phyloP scores from a whole-genome alignment of 2,113 vertebrate species.

The Nematolebias whitei region DNA sequence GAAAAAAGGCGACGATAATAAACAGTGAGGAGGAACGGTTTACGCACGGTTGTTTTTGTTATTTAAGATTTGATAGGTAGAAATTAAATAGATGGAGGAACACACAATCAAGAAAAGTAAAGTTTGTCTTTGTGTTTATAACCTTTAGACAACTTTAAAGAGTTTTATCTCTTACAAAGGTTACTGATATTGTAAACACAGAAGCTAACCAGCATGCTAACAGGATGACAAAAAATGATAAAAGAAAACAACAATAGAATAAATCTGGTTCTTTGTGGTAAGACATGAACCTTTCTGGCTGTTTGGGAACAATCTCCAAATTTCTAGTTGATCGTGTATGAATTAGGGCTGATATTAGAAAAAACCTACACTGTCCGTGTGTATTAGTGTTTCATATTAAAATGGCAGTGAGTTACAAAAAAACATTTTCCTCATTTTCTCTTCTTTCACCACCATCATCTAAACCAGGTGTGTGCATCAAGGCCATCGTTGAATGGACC shows the following conservation, averaged over 20 bases:
- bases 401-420: too few relatives aligned
- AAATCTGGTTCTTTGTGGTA: not conserved
- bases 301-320: too few relatives aligned
- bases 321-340: too few relatives aligned
- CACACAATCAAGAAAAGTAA: conserved; percentile 43
- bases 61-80: conserved; percentile 48
- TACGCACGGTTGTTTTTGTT: conserved; percentile 51
- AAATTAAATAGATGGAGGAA: conserved; percentile 41
- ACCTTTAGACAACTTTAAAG: conserved; percentile 37
- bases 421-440: too few relatives aligned
- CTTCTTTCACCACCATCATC: too few relatives aligned
- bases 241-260: not conserved
- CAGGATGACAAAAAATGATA: not conserved
- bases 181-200: not conserved
- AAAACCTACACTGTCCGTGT: too few relatives aligned
- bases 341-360: too few relatives aligned
- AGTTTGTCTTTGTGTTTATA: conserved; percentile 35
- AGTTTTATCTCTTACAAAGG: conserved; percentile 7
- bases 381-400: too few relatives aligned
- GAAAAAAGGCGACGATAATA: conserved; percentile 58
- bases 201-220: not conserved
- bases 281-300: not conserved
- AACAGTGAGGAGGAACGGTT: conserved; percentile 12
- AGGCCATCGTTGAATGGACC: too few relatives aligned
- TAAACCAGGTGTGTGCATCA: too few relatives aligned